A percentile compares a stretch with the other conserved stretches of the same genome.
phyloP scores from a whole-genome alignment of 1,140 invertebrate genomes.

The Drosophila santomea region DNA sequence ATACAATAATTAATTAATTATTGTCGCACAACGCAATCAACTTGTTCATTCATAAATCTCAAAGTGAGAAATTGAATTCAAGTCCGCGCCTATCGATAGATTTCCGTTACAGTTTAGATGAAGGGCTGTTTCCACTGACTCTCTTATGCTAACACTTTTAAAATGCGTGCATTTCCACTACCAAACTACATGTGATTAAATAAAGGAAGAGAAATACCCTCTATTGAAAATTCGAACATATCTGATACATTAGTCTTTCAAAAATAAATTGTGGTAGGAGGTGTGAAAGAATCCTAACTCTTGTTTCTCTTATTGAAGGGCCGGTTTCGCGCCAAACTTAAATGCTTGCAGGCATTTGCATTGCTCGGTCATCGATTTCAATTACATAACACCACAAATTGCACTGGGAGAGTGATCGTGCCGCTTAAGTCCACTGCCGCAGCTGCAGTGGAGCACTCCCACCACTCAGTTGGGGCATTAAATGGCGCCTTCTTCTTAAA shows the following conservation, averaged over 20 bases:
- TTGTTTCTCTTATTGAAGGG: not conserved
- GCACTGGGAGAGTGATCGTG: conserved; percentile 19
- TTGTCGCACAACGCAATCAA: conserved; percentile 17
- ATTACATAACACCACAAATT: conserved; percentile 26
- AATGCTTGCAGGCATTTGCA: not conserved
- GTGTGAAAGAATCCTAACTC: not conserved
- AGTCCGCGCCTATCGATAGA: not conserved
- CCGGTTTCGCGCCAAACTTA: not conserved
- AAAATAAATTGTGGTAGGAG: too few species aligned
- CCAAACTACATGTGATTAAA: not conserved
- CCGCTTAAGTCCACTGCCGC: conserved; percentile 35
- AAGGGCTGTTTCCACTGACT: not conserved
- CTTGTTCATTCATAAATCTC: conserved; percentile 10
- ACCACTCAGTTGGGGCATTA: conserved; percentile 36
- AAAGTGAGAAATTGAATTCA: conserved; percentile 1
- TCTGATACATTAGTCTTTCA: too few species aligned
- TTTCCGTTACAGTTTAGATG: not conserved
- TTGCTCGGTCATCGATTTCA: conserved; percentile 31
- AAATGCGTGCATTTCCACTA: not conserved
- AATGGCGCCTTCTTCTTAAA: conserved; percentile 74
- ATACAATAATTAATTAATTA: conserved; percentile 47
- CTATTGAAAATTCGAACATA: not conserved
- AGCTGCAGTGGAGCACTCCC: conserved; percentile 2
- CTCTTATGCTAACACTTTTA: not conserved
- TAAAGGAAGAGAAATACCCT: too few species aligned